Conservation (phyloP, 2,113 vertebrate genomes). For the Psephotus haematonotus region DNA sequence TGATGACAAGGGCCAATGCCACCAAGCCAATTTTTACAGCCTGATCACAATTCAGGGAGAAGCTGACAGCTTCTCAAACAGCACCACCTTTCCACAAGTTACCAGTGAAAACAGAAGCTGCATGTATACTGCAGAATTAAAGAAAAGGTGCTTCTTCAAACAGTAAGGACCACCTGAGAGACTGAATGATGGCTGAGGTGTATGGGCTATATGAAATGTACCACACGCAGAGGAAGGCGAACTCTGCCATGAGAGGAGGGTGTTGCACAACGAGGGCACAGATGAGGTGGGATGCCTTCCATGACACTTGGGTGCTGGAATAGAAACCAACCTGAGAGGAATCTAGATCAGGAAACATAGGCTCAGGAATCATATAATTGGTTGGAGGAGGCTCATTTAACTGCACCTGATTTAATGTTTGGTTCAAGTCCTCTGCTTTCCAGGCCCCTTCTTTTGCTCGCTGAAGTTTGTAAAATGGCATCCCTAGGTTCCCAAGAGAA, state of each 20-base stretch:
- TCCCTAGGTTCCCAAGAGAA: constrained; percentile 72
- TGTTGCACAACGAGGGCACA: constrained; percentile 9
- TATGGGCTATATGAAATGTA: constrained; percentile 37
- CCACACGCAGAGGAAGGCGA: neutral
- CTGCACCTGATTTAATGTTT: constrained; percentile 74
- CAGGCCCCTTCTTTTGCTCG: constrained; percentile 82
- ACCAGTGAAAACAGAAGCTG: neutral
- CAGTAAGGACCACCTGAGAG: neutral
- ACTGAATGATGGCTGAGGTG: neutral
- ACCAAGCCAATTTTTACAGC: neutral
- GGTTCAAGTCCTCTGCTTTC: constrained; percentile 70
- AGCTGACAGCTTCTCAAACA: neutral
- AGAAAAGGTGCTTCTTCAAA: neutral
- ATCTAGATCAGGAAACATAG: constrained; percentile 69
- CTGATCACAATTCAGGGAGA: neutral
- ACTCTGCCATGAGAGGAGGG: constrained; percentile 22
- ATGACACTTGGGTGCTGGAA: neutral
- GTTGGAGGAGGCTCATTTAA: constrained; percentile 62
- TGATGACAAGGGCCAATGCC: neutral
- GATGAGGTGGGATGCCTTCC: constrained; percentile 66
- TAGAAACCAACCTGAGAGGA: constrained; percentile 76
- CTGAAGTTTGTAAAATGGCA: constrained; percentile 81
- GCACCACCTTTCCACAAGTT: neutral
- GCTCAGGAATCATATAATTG: constrained; percentile 69
- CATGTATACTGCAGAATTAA: neutral